Evolutionary conservation across 2,888 invertebrate species (phyloP), one percentile per base, ranked within the genome.

Genomic region (Drosophila kokeensis): DNA sequence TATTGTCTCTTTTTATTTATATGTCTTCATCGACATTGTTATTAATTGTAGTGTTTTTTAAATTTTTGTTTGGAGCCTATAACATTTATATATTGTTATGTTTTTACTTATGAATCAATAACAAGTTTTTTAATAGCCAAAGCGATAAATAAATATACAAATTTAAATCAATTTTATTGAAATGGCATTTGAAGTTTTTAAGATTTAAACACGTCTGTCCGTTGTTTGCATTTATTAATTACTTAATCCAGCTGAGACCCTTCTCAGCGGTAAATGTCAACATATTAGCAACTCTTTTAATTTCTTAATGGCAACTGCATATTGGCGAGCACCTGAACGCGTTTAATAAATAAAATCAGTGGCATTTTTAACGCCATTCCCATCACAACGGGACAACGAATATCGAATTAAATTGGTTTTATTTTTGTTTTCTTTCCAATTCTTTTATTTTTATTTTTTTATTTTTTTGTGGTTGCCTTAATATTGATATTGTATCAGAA

Each of bases 401-500:
- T 85, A 76, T 78, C 69, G 78, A 81, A 87, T 83, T 85, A 85
- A 85, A 87, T 76, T 67, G 78, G 34, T 45, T 59, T 69, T 70
- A 36, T 50, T 45, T 66, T 48, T 42, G 49, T 54, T n/a, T 49
- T 32, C 53, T 45, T 55, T 8, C 8, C 13, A 45, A 50, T 63
- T n/a, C n/a, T n/a, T 58, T 58, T 36, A 36, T 50, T 32, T 7
- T 34, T 29, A 42, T 53, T 66, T 65, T 32, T n/a, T 27, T 29
- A 24, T 24, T 52, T 38, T 55, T 50, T 24, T 63, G 13, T 52
- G 49, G 45, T 38, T 49, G 70, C 68, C 69, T 66, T 79, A 75
- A 82, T 84, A 73, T 82, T 87, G 78, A 87, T 87, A 87, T 79
- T 75, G 76, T 76, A 82, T 76, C 70, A 74, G 79, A 34, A 30